Conservation (phyloP, 2,797 vertebrate genomes). For the Centropyge bicolor region DNA sequence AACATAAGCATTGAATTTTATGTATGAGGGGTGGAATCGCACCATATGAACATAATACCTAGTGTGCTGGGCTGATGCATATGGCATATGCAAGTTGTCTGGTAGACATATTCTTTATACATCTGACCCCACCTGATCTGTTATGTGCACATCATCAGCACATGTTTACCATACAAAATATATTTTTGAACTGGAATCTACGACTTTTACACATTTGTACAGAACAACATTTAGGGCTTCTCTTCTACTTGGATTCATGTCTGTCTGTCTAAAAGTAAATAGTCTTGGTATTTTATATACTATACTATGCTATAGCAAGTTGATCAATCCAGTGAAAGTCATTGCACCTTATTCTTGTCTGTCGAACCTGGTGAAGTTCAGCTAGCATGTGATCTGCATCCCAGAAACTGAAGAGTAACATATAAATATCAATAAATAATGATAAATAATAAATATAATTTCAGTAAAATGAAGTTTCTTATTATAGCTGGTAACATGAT, state of each 20-base stretch:
- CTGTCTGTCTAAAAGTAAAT: background rate
- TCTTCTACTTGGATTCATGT: background rate
- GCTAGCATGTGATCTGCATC: background rate
- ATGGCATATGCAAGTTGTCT: background rate
- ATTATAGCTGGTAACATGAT: too few species aligned
- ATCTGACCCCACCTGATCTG: background rate
- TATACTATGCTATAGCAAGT: too few species aligned
- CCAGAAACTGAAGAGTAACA: too few species aligned
- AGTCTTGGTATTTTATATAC: too few species aligned
- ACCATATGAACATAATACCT: background rate
- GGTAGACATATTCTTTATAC: background rate
- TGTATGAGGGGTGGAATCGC: background rate
- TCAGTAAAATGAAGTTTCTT: too few species aligned
- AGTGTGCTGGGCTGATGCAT: background rate
- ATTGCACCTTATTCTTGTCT: too few species aligned
- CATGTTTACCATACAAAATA: background rate
- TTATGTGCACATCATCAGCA: background rate
- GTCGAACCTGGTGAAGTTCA: background rate
- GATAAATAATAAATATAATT: too few species aligned
- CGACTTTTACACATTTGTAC: background rate
- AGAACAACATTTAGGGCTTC: background rate
- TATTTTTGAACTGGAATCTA: background rate
- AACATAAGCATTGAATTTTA: background rate
- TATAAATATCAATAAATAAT: too few species aligned
- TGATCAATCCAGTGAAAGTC: too few species aligned